These are phyloP conservation scores for Daboia siamensis DNA, from an alignment of 2,113 vertebrate species.

Conservation along the genomic window DNA sequence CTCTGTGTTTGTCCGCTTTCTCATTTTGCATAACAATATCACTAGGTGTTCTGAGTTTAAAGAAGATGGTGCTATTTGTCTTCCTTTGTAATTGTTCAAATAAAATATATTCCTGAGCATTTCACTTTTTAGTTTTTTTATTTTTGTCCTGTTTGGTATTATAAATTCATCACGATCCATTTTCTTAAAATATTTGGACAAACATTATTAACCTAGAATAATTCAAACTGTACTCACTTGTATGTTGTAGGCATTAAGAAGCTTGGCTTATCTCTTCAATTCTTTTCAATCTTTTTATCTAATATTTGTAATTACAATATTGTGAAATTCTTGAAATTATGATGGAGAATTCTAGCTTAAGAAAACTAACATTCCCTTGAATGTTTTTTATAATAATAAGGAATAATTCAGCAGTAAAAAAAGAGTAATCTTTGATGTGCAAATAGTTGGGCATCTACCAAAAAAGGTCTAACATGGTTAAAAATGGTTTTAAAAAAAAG, in stretches of 20 bases:
- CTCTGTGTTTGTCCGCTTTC: background rate
- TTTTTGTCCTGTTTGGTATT: no score
- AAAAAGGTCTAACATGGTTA: background rate
- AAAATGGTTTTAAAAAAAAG: background rate
- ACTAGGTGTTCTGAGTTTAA: conserved; percentile 19
- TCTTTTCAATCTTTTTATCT: background rate
- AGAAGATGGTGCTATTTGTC: conserved; percentile 15
- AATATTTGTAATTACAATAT: background rate
- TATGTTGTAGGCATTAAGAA: background rate
- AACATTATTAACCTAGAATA: background rate
- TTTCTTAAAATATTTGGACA: background rate
- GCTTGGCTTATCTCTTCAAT: background rate
- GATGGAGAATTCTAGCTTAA: background rate
- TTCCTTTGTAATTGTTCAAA: conserved; percentile 27
- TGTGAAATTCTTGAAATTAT: background rate
- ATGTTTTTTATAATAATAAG: background rate
- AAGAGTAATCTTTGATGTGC: background rate
- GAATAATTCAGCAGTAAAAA: background rate
- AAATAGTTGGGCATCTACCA: background rate
- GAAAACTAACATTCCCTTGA: background rate
- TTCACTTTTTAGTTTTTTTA: background rate
- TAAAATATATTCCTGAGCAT: conserved; percentile 40
- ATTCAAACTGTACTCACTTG: background rate
- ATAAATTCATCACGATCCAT: background rate
- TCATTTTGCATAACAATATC: conserved; percentile 2